Evolutionary conservation across 2,797 vertebrate species (phyloP), one percentile per base, ranked within the genome.

Genomic region (Oryzias sinensis): DNA sequence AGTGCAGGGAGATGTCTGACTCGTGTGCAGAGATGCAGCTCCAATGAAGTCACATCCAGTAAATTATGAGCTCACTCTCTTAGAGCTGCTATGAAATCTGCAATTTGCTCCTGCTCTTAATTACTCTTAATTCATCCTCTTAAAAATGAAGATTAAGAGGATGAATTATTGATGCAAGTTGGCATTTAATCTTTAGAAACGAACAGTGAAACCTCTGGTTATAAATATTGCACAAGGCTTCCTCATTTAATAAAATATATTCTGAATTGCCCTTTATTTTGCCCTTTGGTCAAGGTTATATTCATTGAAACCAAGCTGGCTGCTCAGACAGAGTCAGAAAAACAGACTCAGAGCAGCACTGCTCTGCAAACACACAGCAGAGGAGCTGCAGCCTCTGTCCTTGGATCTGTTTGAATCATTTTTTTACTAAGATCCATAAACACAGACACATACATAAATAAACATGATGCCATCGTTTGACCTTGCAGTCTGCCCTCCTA

Each of bases 101-200:
- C 60, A 54, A 65, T 76, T 62, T 61, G 51, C 71, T 13, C 62
- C 55, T 68, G 67, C 60, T 78, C 58, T 83, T 75, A 72, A 74
- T 57, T 33, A 33, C 33, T 33, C 33, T 33, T 33, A 33, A 33
- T 33, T 33, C 33, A 11, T 33, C 33, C 33, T 33, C 33, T 52
- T 65, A 58, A 81, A 83, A 79, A 84, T 82, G 73, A 80, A 83
- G 77, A 83, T 83, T 78, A 85, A 84, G 72, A 67, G 41, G 63
- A 65, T 83, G 83, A 84, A 87, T 83, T 82, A 86, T 86, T 86
- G 79, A 86, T 79, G 68, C 73, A 50, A 77, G 81, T 76, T 73
- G 76, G 75, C 82, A 69, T 80, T 85, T 86, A 82, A 88, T 86
- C 76, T 70, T 74, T 60, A 33, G 68, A 82, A 80, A 84, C 80